These are phyloP conservation scores for Mormoops blainvillei DNA, from an alignment of 2,113 vertebrate genomes.

Conservation along the genomic window DNA sequence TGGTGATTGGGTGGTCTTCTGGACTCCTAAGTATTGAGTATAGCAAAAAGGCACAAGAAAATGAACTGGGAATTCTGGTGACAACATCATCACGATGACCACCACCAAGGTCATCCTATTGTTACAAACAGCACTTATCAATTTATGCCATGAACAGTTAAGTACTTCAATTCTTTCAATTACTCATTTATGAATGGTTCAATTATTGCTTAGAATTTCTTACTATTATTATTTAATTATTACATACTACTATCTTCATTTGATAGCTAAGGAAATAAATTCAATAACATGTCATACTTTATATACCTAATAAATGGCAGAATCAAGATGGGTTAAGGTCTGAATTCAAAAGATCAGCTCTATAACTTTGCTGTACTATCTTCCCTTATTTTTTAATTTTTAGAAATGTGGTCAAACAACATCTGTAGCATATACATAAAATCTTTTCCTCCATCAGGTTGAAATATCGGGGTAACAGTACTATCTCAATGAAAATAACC, in stretches of 20 bases:
- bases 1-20: neutral
- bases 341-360: neutral
- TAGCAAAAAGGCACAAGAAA: neutral
- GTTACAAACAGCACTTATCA: neutral
- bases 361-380: neutral
- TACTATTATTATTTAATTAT: neutral
- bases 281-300: neutral
- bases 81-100: neutral
- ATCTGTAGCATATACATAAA: neutral
- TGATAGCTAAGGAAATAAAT: neutral
- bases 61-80: neutral
- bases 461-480: neutral
- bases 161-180: neutral
- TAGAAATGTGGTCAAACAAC: neutral
- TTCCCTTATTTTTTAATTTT: neutral
- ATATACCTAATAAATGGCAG: neutral
- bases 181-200: neutral
- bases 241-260: neutral
- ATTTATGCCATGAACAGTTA: neutral
- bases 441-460: neutral
- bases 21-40: neutral
- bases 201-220: neutral
- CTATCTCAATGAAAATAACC: neutral
- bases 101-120: too few species aligned
- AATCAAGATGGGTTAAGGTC: neutral